phyloP scores from a whole-genome alignment of 2,113 vertebrate species.

The Rafetus swinhoei region DNA sequence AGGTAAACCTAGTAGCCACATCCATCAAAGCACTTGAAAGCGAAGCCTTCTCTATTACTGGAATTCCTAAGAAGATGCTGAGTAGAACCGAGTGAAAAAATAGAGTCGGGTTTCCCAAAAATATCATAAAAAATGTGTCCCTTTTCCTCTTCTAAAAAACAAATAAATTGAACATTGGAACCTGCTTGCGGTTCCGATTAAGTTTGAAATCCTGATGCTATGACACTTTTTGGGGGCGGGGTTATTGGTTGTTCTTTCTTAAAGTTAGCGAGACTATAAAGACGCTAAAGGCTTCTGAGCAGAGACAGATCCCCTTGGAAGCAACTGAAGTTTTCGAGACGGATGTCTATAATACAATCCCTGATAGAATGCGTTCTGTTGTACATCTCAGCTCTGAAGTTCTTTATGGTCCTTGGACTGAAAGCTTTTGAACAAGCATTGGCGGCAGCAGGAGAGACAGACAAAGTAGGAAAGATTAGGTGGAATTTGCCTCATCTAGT shows the following conservation, averaged over 20 bases:
- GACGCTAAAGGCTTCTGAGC: not conserved
- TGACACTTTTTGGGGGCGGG: not conserved
- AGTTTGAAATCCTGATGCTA: not conserved
- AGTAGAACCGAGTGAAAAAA: not conserved
- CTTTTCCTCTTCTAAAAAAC: not conserved
- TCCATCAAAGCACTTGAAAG: not conserved
- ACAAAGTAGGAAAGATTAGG: not conserved
- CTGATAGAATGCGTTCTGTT: not conserved
- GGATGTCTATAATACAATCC: fast-evolving
- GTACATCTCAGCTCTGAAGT: not conserved
- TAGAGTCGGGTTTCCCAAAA: not conserved
- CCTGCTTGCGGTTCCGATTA: fast-evolving
- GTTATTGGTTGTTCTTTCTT: too few relatives aligned
- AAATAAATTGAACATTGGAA: not conserved
- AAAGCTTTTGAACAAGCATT: not conserved
- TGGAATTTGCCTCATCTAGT: not conserved
- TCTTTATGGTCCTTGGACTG: not conserved
- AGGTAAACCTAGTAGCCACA: not conserved
- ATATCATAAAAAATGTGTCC: not conserved
- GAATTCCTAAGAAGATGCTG: not conserved
- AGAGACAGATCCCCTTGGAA: fast-evolving
- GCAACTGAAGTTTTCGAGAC: not conserved
- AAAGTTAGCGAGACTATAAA: not conserved
- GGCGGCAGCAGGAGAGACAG: not conserved
- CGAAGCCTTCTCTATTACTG: not conserved